Conservation (phyloP, 1,140 invertebrate species). For the Subanguina moxae region DNA sequence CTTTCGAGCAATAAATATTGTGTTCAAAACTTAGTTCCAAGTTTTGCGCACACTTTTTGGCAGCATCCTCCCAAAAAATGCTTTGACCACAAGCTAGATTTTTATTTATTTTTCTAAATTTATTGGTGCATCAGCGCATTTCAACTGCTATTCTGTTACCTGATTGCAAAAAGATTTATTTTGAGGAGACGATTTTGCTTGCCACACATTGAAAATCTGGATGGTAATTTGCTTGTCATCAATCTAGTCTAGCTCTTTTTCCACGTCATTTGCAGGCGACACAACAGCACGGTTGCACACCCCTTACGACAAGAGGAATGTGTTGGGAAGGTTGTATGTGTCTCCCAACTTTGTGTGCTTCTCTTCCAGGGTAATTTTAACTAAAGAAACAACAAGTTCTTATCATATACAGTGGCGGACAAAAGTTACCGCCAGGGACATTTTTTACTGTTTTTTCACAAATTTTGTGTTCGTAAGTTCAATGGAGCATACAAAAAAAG, state of each 20-base stretch:
- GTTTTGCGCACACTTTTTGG: no score
- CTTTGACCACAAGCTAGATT: no score
- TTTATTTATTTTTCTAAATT: not conserved
- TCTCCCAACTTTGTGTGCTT: constrained; percentile 94
- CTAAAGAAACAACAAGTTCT: constrained; percentile 51
- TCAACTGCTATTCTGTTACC: no score
- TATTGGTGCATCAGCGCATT: not conserved
- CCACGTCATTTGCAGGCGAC: not conserved
- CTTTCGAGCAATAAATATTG: no score
- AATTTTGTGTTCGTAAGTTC: not conserved
- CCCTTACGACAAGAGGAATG: constrained; percentile 86
- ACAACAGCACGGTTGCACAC: constrained; percentile 65
- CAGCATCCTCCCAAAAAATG: no score
- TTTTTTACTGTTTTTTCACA: not conserved
- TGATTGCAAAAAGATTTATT: constrained; percentile 50
- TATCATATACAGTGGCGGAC: no score
- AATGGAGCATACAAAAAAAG: constrained; percentile 67
- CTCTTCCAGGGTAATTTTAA: constrained; percentile 76
- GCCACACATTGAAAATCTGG: constrained; percentile 80
- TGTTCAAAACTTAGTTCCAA: no score
- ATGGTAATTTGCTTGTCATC: constrained; percentile 65
- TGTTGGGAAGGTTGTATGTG: constrained; percentile 82
- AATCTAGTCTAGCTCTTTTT: no score
- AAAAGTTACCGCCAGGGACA: no score
- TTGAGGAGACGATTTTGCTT: constrained; percentile 79